phyloP scores from a whole-genome alignment of 2,113 vertebrate species.

The Hylia prasina region DNA sequence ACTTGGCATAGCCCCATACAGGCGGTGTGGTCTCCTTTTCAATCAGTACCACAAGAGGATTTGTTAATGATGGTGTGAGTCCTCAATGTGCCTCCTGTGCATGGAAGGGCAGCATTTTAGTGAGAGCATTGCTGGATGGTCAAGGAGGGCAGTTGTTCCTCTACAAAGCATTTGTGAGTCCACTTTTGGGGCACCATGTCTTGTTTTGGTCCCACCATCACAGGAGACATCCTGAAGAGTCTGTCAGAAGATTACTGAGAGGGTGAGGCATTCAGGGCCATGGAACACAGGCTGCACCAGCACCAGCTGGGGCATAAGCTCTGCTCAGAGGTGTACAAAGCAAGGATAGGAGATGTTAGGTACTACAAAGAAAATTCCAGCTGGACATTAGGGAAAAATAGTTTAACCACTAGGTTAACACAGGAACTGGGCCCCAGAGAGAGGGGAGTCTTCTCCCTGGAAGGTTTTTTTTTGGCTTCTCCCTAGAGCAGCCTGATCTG shows the following conservation, averaged over 20 bases:
- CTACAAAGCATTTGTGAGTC: neutral
- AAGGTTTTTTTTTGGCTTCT: neutral
- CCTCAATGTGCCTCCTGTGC: neutral
- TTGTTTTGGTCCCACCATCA: neutral
- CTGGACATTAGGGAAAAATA: neutral
- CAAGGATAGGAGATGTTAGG: neutral
- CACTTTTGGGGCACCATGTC: neutral
- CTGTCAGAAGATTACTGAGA: neutral
- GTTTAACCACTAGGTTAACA: neutral
- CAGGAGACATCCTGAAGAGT: neutral
- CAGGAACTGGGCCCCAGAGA: neutral
- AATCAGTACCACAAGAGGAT: neutral
- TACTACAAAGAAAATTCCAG: neutral
- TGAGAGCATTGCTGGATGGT: neutral
- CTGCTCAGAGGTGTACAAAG: neutral
- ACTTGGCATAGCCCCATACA: neutral
- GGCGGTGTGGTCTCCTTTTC: neutral
- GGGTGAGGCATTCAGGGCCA: neutral
- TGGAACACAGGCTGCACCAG: neutral
- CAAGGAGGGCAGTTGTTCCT: neutral
- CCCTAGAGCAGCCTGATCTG: neutral
- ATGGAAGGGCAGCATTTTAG: neutral
- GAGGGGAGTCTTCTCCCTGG: neutral
- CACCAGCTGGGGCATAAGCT: neutral
- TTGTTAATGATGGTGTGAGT: neutral